Base-by-base conservation (phyloP, 2,113 vertebrate genomes). In the Trochalopteron elliotii region DNA sequence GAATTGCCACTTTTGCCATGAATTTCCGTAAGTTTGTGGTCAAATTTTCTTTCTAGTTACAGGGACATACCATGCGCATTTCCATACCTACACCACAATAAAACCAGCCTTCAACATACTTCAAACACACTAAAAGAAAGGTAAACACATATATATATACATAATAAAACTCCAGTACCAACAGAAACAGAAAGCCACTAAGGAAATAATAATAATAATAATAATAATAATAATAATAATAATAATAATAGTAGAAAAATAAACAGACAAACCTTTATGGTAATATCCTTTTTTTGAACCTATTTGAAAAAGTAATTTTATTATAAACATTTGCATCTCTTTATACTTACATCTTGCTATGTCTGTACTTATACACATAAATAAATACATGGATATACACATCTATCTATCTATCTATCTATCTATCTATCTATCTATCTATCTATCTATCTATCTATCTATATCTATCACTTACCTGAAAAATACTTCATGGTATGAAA, bases 231-330 rank as follows among this genome's bases (percentile, higher is more conserved):
- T 13, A 17, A 22, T 28, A n/a, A n/a, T n/a, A n/a, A n/a, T n/a
- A n/a, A n/a, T n/a, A n/a, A n/a, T n/a, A n/a, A n/a, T n/a, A n/a
- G n/a, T n/a, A n/a, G 2, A 11, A 13, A 17, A 4, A 21, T 21
- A 49, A 35, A 8, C 4, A 10, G 4, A 40, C 8, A 18, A 40
- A 10, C 1, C 11, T 7, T 71, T 27, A 16, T 23, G 0, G 5
- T 20, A 49, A 80, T 64, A 33, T 1, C 2, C 3, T 5, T 42
- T 71, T 60, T 60, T 16, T n/a, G 8, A 88, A 67, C 4, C 12
- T 45, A 5, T 37, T 67, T 45, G 3, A 59, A 71, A 61, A 65
- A 69, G 37, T 5, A 37, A 28, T 30, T 68, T 88, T 59, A 30
- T 15, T 65, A 3, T 21, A 52, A 35, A 7, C 18, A 33, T 49